These are phyloP conservation scores for Riparia riparia DNA, from an alignment of 2,113 vertebrate species.

Conservation along the genomic window DNA sequence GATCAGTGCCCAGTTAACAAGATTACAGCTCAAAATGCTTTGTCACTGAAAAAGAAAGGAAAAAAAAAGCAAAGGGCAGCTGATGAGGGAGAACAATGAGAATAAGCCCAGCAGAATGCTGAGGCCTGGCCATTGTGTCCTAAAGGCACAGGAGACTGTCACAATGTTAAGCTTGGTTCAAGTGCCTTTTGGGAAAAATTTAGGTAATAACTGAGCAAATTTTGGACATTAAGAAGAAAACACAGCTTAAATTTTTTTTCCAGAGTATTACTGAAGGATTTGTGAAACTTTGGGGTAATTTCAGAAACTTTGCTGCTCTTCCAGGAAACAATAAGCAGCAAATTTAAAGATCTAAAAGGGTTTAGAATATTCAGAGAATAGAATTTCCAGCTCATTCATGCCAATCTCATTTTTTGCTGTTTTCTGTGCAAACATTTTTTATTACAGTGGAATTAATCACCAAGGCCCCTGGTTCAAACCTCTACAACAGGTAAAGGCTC, in stretches of 20 bases:
- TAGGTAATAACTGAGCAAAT: neutral
- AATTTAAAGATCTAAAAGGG: neutral
- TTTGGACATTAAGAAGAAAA: neutral
- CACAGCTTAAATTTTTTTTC: neutral
- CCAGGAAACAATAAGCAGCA: neutral
- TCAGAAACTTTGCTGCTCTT: neutral
- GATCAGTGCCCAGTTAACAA: conserved; percentile 40
- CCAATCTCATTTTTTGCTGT: neutral
- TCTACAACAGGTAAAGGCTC: neutral
- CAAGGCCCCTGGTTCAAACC: neutral
- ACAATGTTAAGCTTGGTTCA: neutral
- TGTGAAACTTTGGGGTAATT: neutral
- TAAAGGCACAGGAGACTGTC: neutral
- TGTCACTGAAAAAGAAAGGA: conserved; percentile 10
- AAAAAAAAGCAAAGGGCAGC: neutral
- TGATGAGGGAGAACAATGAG: conserved; percentile 47
- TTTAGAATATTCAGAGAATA: neutral
- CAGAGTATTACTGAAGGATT: neutral
- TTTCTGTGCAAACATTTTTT: neutral
- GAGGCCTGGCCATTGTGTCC: neutral
- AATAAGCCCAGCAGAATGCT: conserved; percentile 29
- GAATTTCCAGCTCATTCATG: neutral
- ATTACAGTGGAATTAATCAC: neutral
- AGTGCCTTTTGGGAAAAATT: neutral
- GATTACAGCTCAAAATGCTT: conserved; percentile 39